These are phyloP conservation scores for Harpalus rubripes DNA, from an alignment of 2,888 invertebrate genomes.

Conservation along the genomic window DNA sequence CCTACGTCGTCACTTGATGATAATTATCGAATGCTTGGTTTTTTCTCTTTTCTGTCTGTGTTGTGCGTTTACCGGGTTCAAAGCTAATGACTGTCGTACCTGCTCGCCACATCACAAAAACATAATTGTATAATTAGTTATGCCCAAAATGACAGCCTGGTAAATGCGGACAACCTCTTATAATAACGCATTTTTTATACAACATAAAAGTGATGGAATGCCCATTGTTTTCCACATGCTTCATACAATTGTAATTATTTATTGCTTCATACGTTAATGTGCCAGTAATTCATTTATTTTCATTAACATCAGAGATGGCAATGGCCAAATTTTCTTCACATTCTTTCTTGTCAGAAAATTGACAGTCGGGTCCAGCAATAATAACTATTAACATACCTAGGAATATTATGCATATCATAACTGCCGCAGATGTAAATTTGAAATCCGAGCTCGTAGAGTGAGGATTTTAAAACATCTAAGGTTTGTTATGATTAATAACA, in stretches of 20 bases:
- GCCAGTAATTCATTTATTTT: slow-evolving; percentile 14
- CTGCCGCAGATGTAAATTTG: too few relatives aligned
- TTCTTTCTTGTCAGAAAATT: too few relatives aligned
- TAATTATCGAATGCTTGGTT: slow-evolving; percentile 75
- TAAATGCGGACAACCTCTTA: slow-evolving; percentile 73
- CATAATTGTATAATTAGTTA: slow-evolving; percentile 77
- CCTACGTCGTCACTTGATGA: slow-evolving; percentile 73
- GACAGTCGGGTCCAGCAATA: too few relatives aligned
- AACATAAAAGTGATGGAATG: neutral
- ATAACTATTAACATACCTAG: too few relatives aligned
- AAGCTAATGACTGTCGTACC: slow-evolving; percentile 74
- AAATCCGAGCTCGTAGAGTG: too few relatives aligned
- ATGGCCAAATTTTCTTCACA: neutral
- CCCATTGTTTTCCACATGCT: slow-evolving; percentile 12
- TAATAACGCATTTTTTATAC: slow-evolving; percentile 63
- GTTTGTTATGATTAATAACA: too few relatives aligned
- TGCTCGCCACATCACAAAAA: slow-evolving; percentile 72
- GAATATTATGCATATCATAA: too few relatives aligned
- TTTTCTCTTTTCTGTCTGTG: slow-evolving; percentile 69
- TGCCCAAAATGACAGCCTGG: slow-evolving; percentile 77
- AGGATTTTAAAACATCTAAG: too few relatives aligned
- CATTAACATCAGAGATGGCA: neutral
- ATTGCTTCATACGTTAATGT: neutral
- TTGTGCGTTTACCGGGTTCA: slow-evolving; percentile 45
- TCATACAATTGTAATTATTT: neutral